These are phyloP conservation scores for Scaptomyza reducta DNA, from an alignment of 2,888 invertebrate species.

Conservation along the genomic window DNA sequence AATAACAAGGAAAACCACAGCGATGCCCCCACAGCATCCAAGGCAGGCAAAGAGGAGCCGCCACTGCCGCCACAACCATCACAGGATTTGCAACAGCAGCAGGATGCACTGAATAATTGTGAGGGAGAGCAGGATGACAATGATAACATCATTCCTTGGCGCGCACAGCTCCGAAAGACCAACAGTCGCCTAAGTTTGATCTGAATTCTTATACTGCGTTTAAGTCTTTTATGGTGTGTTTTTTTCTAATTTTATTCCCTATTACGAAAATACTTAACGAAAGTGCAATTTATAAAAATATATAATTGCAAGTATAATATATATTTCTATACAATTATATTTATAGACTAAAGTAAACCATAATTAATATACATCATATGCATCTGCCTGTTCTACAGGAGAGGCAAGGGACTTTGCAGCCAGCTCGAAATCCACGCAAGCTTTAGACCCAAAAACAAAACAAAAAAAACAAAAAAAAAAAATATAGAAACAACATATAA, in stretches of 20 bases:
- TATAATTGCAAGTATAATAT: slow-evolving; percentile 1
- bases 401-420: slow-evolving; percentile 1
- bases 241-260: slow-evolving; percentile 9
- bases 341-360: slow-evolving; percentile 24
- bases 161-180: slow-evolving; percentile 94
- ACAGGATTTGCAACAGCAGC: slow-evolving; percentile 24
- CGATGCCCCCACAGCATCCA: slow-evolving; percentile 21
- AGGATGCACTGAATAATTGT: slow-evolving; percentile 39
- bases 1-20: slow-evolving; percentile 74
- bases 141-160: slow-evolving; percentile 93
- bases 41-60: slow-evolving; percentile 21
- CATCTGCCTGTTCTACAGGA: slow-evolving; percentile 6
- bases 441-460: slow-evolving; percentile 42
- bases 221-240: slow-evolving; percentile 61
- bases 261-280: slow-evolving; percentile 17
- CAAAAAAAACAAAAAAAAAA: slow-evolving; percentile 2
- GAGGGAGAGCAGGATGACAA: slow-evolving; percentile 86
- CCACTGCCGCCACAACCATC: slow-evolving; percentile 10
- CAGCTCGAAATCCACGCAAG: slow-evolving; percentile 37
- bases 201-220: slow-evolving; percentile 82
- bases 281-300: slow-evolving; percentile 59
- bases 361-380: slow-evolving; percentile 17
- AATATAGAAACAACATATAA: slow-evolving; percentile 58
- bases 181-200: slow-evolving; percentile 94
- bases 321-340: background rate